These are phyloP conservation scores for Pyrrhosoma nymphula DNA, from an alignment of 2,888 invertebrate genomes.

Conservation along the genomic window DNA sequence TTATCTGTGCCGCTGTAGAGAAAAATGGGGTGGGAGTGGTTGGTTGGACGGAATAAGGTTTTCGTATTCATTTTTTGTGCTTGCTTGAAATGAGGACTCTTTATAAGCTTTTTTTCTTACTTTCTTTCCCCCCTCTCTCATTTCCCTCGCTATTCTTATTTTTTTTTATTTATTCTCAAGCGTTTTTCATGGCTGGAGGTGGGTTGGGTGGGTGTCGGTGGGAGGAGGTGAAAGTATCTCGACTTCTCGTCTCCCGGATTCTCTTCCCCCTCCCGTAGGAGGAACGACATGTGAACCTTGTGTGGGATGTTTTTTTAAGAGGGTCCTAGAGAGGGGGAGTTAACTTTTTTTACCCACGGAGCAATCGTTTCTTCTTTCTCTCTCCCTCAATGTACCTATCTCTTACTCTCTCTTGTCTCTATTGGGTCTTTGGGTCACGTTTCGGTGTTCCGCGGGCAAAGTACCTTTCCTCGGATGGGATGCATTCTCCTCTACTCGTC, in stretches of 20 bases:
- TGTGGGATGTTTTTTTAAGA: neutral
- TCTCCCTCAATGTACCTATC: neutral
- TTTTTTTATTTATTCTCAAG: neutral
- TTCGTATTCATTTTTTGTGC: neutral
- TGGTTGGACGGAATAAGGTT: neutral
- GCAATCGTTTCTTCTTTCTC: neutral
- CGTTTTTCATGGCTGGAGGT: neutral
- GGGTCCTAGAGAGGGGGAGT: neutral
- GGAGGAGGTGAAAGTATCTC: neutral
- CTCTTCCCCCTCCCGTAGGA: neutral
- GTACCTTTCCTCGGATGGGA: neutral
- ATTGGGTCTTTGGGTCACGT: constrained; percentile 36
- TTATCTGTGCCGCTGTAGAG: neutral
- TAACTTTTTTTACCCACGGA: neutral
- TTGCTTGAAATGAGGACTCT: neutral
- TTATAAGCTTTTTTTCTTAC: neutral
- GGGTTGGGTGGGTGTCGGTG: neutral
- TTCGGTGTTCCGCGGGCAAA: neutral
- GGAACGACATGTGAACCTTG: neutral
- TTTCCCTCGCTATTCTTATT: neutral
- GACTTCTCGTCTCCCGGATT: too few species aligned
- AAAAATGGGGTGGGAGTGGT: neutral
- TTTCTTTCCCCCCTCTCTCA: neutral
- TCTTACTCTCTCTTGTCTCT: neutral
- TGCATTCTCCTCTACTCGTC: neutral